A percentile compares a stretch with the other conserved stretches of the same genome.
Evolutionary conservation across 2,888 invertebrate species (phyloP).

Genomic region (Dasysyrphus albostriatus): DNA sequence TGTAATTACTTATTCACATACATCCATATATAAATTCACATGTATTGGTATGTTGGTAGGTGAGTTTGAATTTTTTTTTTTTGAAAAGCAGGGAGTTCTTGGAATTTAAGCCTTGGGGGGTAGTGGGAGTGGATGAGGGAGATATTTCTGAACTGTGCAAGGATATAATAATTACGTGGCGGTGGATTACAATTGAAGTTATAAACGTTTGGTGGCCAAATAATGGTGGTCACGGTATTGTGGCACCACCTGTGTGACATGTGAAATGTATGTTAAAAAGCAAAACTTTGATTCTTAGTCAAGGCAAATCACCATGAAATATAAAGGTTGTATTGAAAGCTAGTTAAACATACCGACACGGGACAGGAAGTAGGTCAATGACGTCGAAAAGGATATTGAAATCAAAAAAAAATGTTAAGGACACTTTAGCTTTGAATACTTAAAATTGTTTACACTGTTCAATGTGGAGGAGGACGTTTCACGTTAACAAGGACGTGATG

Average conservation of each 20-base stretch:
- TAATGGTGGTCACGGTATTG: conserved; percentile 16
- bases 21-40: neutral
- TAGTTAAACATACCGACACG: neutral
- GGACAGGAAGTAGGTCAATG: conserved; percentile 56
- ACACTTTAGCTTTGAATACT: conserved; percentile 31
- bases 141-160: neutral
- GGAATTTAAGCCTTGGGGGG: neutral
- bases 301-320: neutral
- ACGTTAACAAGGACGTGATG: neutral
- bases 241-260: conserved; percentile 30
- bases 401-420: conserved; percentile 57
- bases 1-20: conserved; percentile 51
- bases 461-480: neutral
- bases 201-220: conserved; percentile 35
- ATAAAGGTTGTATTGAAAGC: neutral
- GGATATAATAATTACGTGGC: conserved; percentile 23
- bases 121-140: neutral
- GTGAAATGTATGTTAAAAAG: neutral
- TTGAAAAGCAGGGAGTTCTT: neutral
- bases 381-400: conserved; percentile 46
- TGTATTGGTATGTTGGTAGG: neutral
- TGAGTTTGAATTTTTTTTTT: neutral
- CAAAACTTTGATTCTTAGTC: neutral
- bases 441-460: conserved; percentile 17
- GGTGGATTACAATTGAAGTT: conserved; percentile 24